Base-by-base conservation (phyloP, 2,888 invertebrate genomes). In the Acrobasis consociella region DNA sequence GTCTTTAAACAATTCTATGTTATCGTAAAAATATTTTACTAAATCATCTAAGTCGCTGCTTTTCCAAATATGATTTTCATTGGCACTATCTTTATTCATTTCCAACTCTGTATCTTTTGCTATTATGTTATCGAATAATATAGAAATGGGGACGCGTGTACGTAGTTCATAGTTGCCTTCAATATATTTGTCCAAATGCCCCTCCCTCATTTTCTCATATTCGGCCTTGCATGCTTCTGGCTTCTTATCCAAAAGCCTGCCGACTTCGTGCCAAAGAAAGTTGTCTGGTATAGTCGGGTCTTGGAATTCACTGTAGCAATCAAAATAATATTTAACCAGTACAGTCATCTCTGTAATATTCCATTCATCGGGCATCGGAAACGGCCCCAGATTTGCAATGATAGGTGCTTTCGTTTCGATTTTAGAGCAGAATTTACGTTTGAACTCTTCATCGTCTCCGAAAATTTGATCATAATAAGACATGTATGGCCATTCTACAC, bases 231-330 rank as follows among this genome's bases (percentile, higher is more conserved):
- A 92, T 1, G 49, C 65, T 0, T 87, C 85, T 1, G 89, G 77
- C 37, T 75, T 77, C 68, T 86, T 87, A 50, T 88, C 85, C 2
- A 92, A 62, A 5, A 90, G 68, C 39, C 90, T 75, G 0, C 90
- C 87, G 5, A 92, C 82, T 79, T 92, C 92, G 7, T 77, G 85
- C 92, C 92, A 92, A 1, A 91, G 73, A 64, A 90, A 91, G 60
- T 74, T 78, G n/a, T 88, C 78, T 0, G 91, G 92, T 58, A 92
- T 88, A 0, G 88, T 86, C 0, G 68, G 68, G 69, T 92, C 91
- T 72, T 83, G 80, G 63, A 91, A 91, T 66, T 92, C 92, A 49
- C 87, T 78, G 37, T 86, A 86, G 53, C 89, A 87, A 63, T 92
- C 92, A 72, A 82, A 89, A 63, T 76, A 86, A 70, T 92, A 91